A percentile compares a stretch with the other conserved stretches of the same genome.
phyloP scores from a whole-genome alignment of 2,888 invertebrate genomes.

The Lordiphosa fenestrarum region DNA sequence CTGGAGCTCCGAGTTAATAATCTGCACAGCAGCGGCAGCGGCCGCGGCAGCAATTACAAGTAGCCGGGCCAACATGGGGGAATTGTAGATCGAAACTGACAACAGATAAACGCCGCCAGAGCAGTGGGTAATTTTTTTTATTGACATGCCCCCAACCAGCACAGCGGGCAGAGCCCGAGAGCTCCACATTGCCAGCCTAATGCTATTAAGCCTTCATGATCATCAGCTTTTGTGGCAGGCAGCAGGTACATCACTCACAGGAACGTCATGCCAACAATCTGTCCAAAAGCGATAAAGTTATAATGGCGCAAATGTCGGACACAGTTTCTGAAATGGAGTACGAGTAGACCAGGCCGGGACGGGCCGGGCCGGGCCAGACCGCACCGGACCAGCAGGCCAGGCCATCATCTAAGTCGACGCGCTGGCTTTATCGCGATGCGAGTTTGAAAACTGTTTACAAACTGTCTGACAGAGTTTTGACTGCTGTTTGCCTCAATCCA shows the following conservation, averaged over 20 bases:
- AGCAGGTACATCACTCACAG: slow-evolving; percentile 64
- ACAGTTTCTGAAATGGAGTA: slow-evolving; percentile 56
- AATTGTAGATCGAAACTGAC: slow-evolving; percentile 54
- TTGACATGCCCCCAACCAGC: slow-evolving; percentile 32
- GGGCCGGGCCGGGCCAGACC: background rate
- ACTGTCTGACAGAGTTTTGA: slow-evolving; percentile 75
- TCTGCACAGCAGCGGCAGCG: slow-evolving; percentile 8
- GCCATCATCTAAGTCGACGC: slow-evolving; percentile 40
- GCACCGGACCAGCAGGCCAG: background rate
- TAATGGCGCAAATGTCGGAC: slow-evolving; percentile 75
- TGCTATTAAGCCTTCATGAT: slow-evolving; percentile 71
- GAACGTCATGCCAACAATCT: slow-evolving; percentile 66
- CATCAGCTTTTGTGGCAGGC: slow-evolving; percentile 42
- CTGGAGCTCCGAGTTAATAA: background rate
- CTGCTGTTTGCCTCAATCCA: slow-evolving; percentile 49
- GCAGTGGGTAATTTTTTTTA: slow-evolving; percentile 47
- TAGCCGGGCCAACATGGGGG: slow-evolving; percentile 48
- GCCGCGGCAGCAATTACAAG: slow-evolving; percentile 58
- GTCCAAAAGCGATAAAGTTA: slow-evolving; percentile 76
- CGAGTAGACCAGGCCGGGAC: background rate
- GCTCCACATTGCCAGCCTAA: slow-evolving; percentile 32
- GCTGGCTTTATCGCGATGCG: slow-evolving; percentile 49
- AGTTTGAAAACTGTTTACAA: slow-evolving; percentile 73
- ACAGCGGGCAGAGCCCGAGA: slow-evolving; percentile 4
- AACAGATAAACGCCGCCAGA: slow-evolving; percentile 20